Percentiles rank a stretch among this genome's conserved stretches.
Evolutionary conservation across 2,797 vertebrate genomes (phyloP).

Genomic region (Ataeniobius toweri): DNA sequence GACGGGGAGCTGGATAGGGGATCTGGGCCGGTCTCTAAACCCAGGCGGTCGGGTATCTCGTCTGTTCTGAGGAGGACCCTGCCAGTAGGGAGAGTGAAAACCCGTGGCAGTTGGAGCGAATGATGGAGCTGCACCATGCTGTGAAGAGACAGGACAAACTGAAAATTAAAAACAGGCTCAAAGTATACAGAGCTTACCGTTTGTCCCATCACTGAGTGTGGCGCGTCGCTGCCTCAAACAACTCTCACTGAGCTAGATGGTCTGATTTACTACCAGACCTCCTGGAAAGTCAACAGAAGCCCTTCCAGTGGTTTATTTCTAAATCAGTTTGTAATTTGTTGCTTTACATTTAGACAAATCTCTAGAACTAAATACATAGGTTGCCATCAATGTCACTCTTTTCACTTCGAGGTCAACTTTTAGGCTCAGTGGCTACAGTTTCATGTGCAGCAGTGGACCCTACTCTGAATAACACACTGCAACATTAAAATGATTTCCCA

Average conservation of each 20-base stretch:
- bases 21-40: slow-evolving; percentile 94
- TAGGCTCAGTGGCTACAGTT: background rate
- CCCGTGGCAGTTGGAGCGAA: slow-evolving; percentile 89
- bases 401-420: too few species aligned
- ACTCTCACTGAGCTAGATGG: slow-evolving; percentile 7
- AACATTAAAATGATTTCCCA: background rate
- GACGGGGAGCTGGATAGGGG: slow-evolving; percentile 90
- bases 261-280: background rate
- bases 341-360: background rate
- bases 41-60: slow-evolving; percentile 89
- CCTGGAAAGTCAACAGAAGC: background rate
- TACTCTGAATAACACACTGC: background rate
- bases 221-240: slow-evolving; percentile 13
- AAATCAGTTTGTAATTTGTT: background rate
- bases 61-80: slow-evolving; percentile 93
- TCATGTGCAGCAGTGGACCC: background rate
- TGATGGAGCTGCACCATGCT: slow-evolving; percentile 95
- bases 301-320: background rate
- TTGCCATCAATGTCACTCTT: too few species aligned
- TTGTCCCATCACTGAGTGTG: slow-evolving; percentile 8
- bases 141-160: slow-evolving; percentile 74
- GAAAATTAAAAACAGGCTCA: slow-evolving; percentile 34
- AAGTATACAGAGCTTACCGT: slow-evolving; percentile 3
- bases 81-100: slow-evolving; percentile 96
- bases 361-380: too few species aligned